Evolutionary conservation across 2,797 vertebrate species (phyloP).

Genomic region (Pseudochirops corinnae): DNA sequence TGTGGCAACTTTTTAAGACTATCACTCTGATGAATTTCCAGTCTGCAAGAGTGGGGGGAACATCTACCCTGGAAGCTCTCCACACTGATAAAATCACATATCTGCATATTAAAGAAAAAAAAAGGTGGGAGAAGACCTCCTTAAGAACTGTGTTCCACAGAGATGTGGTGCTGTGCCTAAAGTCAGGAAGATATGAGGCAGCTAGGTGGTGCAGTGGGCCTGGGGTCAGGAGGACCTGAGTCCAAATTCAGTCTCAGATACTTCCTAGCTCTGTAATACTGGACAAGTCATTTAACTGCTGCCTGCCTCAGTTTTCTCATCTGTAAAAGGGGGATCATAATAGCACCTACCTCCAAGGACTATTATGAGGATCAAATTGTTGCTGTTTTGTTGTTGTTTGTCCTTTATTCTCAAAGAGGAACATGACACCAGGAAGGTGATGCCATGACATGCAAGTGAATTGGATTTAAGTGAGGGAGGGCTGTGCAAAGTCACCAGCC

Average conservation of each 20-base stretch:
- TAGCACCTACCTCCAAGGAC: background rate
- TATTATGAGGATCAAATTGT: background rate
- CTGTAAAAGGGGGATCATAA: background rate
- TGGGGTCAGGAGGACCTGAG: background rate
- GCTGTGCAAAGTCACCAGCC: too few species aligned
- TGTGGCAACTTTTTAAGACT: background rate
- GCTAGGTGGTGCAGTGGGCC: background rate
- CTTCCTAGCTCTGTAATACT: background rate
- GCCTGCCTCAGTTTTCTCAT: background rate
- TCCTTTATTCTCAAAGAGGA: too few species aligned
- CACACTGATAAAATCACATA: background rate
- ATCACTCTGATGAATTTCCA: background rate
- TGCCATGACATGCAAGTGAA: too few species aligned
- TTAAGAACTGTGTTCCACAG: background rate
- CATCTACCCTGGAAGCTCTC: background rate
- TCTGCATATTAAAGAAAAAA: background rate
- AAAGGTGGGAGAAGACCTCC: background rate
- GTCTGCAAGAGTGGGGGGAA: background rate
- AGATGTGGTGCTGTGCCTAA: background rate
- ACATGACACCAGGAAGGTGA: too few species aligned
- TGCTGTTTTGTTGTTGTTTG: too few species aligned
- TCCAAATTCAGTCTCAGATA: background rate
- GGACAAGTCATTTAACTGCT: background rate
- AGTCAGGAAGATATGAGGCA: background rate
- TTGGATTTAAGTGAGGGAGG: too few species aligned